phyloP scores from a whole-genome alignment of 1,140 invertebrate genomes.

The Ips typographus region DNA sequence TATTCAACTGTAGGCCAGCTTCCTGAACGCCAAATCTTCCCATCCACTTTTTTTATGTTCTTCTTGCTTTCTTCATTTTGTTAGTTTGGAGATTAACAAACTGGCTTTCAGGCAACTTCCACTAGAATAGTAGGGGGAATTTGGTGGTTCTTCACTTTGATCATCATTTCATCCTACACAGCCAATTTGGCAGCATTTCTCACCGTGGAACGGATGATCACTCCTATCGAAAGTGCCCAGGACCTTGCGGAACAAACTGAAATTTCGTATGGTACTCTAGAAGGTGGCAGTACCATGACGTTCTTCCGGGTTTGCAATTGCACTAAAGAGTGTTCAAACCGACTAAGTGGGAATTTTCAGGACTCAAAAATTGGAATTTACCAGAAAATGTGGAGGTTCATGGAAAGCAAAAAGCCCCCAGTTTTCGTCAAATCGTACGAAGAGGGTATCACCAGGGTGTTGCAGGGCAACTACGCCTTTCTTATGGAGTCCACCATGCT shows the following conservation, averaged over 20 bases:
- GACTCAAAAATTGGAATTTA: constrained; percentile 95
- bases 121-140: constrained; percentile 92
- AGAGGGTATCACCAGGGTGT: constrained; percentile 81
- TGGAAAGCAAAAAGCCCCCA: constrained; percentile 79
- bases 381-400: constrained; percentile 96
- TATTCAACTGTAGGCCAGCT: constrained; percentile 45
- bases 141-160: constrained; percentile 99
- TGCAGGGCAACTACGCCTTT: constrained; percentile 93
- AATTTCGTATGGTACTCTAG: constrained; percentile 91
- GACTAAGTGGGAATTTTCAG: constrained; percentile 52
- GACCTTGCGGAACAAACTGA: constrained; percentile 93
- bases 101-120: constrained; percentile 74
- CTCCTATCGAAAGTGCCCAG: constrained; percentile 94
- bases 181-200: constrained; percentile 96
- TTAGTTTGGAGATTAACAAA: not conserved
- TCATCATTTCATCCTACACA: constrained; percentile 97
- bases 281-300: constrained; percentile 93
- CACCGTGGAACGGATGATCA: constrained; percentile 94
- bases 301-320: constrained; percentile 80
- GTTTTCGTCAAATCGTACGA: constrained; percentile 89
- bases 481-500: constrained; percentile 98
- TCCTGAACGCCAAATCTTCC: too few relatives aligned
- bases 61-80: too few relatives aligned
- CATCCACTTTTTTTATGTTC: too few relatives aligned
- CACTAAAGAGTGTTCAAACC: not conserved